Percentiles rank a stretch among this genome's conserved stretches.
Conservation (phyloP, 2,113 vertebrate genomes). For the Anguilla japonica region DNA sequence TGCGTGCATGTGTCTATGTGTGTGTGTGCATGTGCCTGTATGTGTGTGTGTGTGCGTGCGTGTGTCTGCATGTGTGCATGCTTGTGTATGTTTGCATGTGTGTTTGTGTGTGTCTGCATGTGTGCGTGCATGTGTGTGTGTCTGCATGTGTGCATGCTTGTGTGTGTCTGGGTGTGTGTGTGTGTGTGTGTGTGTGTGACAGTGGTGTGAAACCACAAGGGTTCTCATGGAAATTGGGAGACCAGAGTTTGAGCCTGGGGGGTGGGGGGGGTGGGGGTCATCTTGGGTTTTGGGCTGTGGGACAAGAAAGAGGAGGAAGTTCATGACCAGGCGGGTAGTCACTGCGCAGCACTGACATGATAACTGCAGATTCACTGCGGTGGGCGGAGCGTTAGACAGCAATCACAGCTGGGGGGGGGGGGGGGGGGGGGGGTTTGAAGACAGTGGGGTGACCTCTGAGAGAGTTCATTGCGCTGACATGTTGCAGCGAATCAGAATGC, state of each 20-base stretch:
- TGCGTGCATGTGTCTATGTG: no score
- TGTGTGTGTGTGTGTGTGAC: no score
- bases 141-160: no score
- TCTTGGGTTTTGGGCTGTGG: not conserved
- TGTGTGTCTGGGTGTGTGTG: no score
- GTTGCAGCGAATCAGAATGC: not conserved
- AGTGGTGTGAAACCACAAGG: not conserved
- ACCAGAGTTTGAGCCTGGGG: not conserved
- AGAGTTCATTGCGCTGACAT: not conserved
- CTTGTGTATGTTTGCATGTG: no score
- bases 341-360: not conserved
- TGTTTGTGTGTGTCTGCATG: no score
- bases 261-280: not conserved
- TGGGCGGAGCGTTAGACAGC: not conserved
- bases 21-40: no score
- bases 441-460: not conserved
- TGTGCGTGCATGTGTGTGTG: no score
- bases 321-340: not conserved
- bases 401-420: not conserved
- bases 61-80: no score
- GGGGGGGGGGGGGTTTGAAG: no score
- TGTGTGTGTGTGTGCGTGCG: no score
- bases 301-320: not conserved
- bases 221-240: not conserved
- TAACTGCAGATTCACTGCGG: not conserved